phyloP scores from a whole-genome alignment of 2,113 vertebrate species.

The Natator depressus region DNA sequence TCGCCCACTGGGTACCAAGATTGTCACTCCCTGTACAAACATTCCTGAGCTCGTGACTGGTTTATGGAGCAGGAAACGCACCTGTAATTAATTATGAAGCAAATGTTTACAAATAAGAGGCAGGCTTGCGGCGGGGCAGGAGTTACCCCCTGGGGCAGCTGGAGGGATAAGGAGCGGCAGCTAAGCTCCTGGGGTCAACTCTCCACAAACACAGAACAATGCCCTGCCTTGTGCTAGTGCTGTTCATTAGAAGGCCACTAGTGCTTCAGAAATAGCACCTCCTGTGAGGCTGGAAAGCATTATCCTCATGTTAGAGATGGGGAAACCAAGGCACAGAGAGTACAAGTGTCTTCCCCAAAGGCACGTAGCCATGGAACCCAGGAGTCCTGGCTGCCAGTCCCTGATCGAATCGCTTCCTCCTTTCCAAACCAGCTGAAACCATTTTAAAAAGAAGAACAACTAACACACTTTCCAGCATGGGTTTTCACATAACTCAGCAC shows the following conservation, averaged over 20 bases:
- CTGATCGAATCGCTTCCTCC: not conserved
- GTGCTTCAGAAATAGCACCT: not conserved
- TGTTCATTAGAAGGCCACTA: not conserved
- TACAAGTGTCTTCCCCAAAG: not conserved
- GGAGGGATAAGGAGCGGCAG: not conserved
- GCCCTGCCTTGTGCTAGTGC: not conserved
- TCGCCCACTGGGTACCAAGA: not conserved
- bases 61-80: slow-evolving; percentile 54
- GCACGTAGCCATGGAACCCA: not conserved
- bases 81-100: slow-evolving; percentile 38
- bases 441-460: not conserved
- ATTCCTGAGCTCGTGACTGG: not conserved
- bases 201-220: not conserved
- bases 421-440: not conserved
- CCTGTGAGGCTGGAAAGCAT: not conserved
- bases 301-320: not conserved
- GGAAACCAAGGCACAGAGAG: not conserved
- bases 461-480: not conserved
- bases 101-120: slow-evolving; percentile 10
- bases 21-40: slow-evolving; percentile 43
- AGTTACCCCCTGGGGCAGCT: not conserved
- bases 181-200: not conserved
- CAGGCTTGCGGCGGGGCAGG: rapidly evolving
- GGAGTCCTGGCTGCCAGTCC: not conserved
- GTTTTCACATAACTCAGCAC: not conserved